A percentile compares a stretch with the other conserved stretches of the same genome.
These are phyloP conservation scores for Andrena trimmerana DNA, from an alignment of 2,888 invertebrate genomes.

Conservation along the genomic window DNA sequence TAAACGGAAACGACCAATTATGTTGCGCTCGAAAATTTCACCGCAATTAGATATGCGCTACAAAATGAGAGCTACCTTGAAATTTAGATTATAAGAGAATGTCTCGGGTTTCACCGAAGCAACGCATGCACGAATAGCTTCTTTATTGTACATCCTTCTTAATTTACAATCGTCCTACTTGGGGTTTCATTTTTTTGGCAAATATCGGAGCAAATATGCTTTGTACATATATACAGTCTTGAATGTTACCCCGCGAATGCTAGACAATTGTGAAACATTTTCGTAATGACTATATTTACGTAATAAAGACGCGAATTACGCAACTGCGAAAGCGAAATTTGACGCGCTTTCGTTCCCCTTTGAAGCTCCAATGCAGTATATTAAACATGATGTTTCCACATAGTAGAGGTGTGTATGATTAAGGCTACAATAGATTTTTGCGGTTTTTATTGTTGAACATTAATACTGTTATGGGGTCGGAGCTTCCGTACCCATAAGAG, in stretches of 20 bases:
- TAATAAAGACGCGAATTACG: constrained; percentile 40
- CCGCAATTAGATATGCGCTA: background rate
- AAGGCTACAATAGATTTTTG: constrained; percentile 38
- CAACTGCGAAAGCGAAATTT: constrained; percentile 40
- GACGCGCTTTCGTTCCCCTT: background rate
- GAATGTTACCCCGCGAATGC: background rate
- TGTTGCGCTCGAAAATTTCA: background rate
- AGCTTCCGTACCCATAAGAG: no score
- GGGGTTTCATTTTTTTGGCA: no score
- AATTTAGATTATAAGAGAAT: background rate
- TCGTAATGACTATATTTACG: background rate
- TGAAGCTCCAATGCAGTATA: background rate
- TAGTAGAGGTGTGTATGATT: background rate
- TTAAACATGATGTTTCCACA: background rate
- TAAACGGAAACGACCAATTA: constrained; percentile 6
- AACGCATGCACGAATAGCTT: no score
- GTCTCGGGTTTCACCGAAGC: background rate
- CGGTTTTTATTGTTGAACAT: constrained; percentile 78
- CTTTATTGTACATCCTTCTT: no score
- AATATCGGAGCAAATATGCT: no score
- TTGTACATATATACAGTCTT: no score
- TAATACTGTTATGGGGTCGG: constrained; percentile 76
- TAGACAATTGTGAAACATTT: background rate
- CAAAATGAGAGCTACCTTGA: background rate
- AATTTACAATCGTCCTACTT: no score